A percentile compares a stretch with the other conserved stretches of the same genome.
Evolutionary conservation across 2,888 invertebrate genomes (phyloP).

Genomic region (Pyrrhia umbra): DNA sequence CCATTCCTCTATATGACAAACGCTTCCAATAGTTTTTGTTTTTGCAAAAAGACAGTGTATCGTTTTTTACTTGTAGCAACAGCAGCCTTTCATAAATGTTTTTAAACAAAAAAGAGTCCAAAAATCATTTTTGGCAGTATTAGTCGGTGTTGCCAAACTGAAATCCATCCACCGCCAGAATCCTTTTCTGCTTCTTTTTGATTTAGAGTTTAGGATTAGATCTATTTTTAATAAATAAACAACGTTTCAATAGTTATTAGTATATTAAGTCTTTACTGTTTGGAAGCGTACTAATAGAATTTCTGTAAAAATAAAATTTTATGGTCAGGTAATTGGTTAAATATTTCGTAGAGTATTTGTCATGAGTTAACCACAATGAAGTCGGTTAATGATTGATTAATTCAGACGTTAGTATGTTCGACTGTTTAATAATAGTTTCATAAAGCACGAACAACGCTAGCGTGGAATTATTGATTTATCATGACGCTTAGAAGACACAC

Average conservation of each 20-base stretch:
- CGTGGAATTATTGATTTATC: conserved; percentile 2
- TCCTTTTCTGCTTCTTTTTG: not conserved
- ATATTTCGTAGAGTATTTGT: no score
- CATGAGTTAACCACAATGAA: no score
- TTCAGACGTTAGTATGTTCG: no score
- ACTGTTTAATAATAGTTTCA: not conserved
- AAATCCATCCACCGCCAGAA: not conserved
- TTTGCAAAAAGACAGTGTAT: not conserved
- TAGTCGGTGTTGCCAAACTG: conserved; percentile 2
- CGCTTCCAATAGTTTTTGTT: not conserved
- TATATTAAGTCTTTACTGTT: not conserved
- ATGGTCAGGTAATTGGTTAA: not conserved
- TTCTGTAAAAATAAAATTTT: not conserved
- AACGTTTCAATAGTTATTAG: not conserved
- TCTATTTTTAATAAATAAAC: not conserved
- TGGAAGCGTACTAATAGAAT: not conserved
- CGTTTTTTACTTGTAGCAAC: not conserved
- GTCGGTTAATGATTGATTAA: no score
- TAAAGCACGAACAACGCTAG: not conserved
- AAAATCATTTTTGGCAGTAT: conserved; percentile 1
- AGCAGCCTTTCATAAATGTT: not conserved
- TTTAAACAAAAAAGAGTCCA: not conserved
- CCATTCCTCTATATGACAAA: not conserved
- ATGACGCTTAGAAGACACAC: not conserved
- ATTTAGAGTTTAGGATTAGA: not conserved